Evolutionary conservation across 1,140 invertebrate genomes (phyloP), one percentile per base, ranked within the genome.

Genomic region (Ruditapes philippinarum): DNA sequence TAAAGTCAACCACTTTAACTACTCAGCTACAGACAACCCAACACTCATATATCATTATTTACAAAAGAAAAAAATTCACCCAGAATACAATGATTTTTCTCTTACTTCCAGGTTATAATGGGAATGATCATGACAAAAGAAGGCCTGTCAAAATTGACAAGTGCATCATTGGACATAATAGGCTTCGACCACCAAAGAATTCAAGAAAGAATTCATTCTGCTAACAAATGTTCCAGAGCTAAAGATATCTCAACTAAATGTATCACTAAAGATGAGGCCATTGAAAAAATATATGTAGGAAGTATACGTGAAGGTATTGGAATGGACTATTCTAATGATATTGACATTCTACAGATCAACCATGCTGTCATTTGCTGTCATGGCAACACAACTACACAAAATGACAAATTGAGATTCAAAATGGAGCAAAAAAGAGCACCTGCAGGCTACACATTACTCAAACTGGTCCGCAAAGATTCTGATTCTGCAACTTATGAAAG

Each of bases 301-400:
- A 78, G 74, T 78, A 40, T 22, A 78, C 38, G 74, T 12, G 74
- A 78, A 78, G 74, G 74, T 17, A 45, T 78, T 9, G 74, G 74
- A n/a, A 12, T 45, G 12, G 45, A 42, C 19, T 78, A 45, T 49
- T 17, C 51, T 5, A 49, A 51, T 78, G 74, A 78, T 28, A 40
- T 38, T 49, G 74, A 78, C 31, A 28, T 78, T 78, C 19, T 78
- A 28, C 38, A 78, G 25, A 78, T 78, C 19, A n/a, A 78, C 25
- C 14, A 78, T 31, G 38, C n/a, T 49, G 36, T 78, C 25, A 5
- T 25, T 45, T 78, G 74, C 45, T 19, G 22, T 25, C 38, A 49
- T 7, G 51, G 4, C 51, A 17, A 0, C 11, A 17, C 22, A 49
- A 11, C 1, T 1, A 22, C 19, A 45, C 12, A 78, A 19, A 38